Conservation (phyloP, 92 coral and sea anemone species). For the Galaxea fascicularis region DNA sequence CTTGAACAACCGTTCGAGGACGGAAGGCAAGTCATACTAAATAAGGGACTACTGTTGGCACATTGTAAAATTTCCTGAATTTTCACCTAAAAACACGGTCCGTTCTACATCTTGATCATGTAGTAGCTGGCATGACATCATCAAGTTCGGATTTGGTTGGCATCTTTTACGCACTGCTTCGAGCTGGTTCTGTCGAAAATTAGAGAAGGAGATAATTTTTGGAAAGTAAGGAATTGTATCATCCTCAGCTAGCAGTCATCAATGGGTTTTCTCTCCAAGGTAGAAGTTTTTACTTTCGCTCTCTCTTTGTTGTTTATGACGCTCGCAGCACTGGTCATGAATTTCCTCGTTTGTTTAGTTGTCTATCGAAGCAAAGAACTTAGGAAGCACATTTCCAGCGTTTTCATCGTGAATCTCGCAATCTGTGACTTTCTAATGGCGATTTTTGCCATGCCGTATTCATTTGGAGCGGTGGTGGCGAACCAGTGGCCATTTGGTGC, state of each 20-base stretch:
- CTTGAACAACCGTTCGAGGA: neutral
- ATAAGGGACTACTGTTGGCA: neutral
- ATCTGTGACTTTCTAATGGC: slow-evolving; percentile 95
- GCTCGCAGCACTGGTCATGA: slow-evolving; percentile 86
- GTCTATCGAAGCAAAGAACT: slow-evolving; percentile 95
- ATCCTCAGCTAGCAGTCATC: neutral
- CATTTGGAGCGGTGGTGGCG: slow-evolving; percentile 84
- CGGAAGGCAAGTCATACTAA: neutral
- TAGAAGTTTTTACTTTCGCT: slow-evolving; percentile 76
- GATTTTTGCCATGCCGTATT: slow-evolving; percentile 94
- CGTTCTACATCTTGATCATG: neutral
- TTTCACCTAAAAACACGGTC: neutral
- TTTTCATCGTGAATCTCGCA: slow-evolving; percentile 94
- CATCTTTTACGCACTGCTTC: neutral
- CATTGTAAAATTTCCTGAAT: neutral
- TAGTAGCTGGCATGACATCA: slow-evolving; percentile 45
- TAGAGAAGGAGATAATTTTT: neutral
- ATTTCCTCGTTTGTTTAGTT: slow-evolving; percentile 92
- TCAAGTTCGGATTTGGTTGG: neutral
- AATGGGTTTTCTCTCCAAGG: slow-evolving; percentile 74
- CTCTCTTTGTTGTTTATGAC: slow-evolving; percentile 79
- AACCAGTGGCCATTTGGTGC: slow-evolving; percentile 86
- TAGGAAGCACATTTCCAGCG: slow-evolving; percentile 91
- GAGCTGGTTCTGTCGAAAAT: neutral
- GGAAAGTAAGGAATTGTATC: neutral